Conservation (phyloP, 2,888 invertebrate genomes). For the Gymnoscelis rufifasciata region DNA sequence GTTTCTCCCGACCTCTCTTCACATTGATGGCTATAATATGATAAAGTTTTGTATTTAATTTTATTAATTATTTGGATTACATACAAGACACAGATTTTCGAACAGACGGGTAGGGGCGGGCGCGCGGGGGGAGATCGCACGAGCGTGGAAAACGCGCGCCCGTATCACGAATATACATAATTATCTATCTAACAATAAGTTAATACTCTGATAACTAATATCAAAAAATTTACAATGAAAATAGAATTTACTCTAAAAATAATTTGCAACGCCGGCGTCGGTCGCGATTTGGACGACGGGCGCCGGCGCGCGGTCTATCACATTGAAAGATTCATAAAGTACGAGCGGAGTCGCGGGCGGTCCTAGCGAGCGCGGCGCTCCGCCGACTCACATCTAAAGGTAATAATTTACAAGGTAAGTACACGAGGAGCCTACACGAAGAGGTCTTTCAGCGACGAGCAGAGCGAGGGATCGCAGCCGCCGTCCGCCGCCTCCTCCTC, state of each 20-base stretch:
- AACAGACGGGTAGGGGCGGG: slow-evolving; percentile 63
- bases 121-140: slow-evolving; percentile 54
- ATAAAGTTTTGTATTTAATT: slow-evolving; percentile 57
- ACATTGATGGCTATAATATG: slow-evolving; percentile 62
- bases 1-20: slow-evolving; percentile 66
- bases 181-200: slow-evolving; percentile 74
- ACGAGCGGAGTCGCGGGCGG: slow-evolving; percentile 41
- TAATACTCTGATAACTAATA: slow-evolving; percentile 72
- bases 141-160: slow-evolving; percentile 68
- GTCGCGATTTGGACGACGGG: slow-evolving; percentile 69
- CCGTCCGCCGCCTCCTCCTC: slow-evolving; percentile 85
- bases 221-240: slow-evolving; percentile 77
- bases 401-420: slow-evolving; percentile 59
- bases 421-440: slow-evolving; percentile 83
- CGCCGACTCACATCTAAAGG: slow-evolving; percentile 59
- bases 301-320: slow-evolving; percentile 70
- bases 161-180: slow-evolving; percentile 65
- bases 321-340: slow-evolving; percentile 77
- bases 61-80: slow-evolving; percentile 66
- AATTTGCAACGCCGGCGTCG: slow-evolving; percentile 63
- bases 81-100: slow-evolving; percentile 71
- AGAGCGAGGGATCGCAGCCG: slow-evolving; percentile 88
- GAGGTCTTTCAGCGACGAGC: slow-evolving; percentile 90
- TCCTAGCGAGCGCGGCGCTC: slow-evolving; percentile 37
- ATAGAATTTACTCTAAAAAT: slow-evolving; percentile 78